Base-by-base conservation (phyloP, 1,140 invertebrate genomes). In the Thaumetopoea pityocampa region DNA sequence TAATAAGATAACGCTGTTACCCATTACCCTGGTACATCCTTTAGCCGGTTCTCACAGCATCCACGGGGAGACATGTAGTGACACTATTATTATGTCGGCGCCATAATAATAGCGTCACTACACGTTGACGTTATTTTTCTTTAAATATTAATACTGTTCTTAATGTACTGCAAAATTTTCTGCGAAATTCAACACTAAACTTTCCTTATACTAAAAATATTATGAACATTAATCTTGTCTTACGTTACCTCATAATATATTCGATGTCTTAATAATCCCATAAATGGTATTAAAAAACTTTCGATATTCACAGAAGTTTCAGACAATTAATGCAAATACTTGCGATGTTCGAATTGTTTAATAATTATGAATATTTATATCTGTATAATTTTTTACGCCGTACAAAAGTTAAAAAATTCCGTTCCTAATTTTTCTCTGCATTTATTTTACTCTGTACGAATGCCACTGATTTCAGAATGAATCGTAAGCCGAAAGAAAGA, bases 201-300 rank as follows among this genome's bases (percentile, higher is more conserved):
- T 35, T 35, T 35, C 32, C 33, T 19, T 20, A 35, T 23, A 35
- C 33, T 16, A 35, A 35, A 35, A 35, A 35, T 35, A 35, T 35
- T 35, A 23, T 20, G 2, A 23, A 8, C 33, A 35, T 35, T 20
- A 23, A 11, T 35, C 33, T 35, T 24, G 19, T 23, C 12, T 3
- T 35, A 15, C 24, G 22, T 14, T 20, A 23, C 33, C 24, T n/a
- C 15, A 24, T 15, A 35, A 35, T 35, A 20, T 20, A 35, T 35
- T 35, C 12, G 4, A 7, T 12, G 14, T 8, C 1, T 1, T 4
- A 23, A 5, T 5, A 5, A 23, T 7, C 2, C 22, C 8, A 23
- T 23, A 3, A 23, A 23, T 5, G 8, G 22, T 23, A 23, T 4
- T 7, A 23, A 23, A 23, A 5, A 23, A 7, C 4, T 23, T 4